Evolutionary conservation across 2,113 vertebrate species (phyloP).

Genomic region (Clupea harengus): DNA sequence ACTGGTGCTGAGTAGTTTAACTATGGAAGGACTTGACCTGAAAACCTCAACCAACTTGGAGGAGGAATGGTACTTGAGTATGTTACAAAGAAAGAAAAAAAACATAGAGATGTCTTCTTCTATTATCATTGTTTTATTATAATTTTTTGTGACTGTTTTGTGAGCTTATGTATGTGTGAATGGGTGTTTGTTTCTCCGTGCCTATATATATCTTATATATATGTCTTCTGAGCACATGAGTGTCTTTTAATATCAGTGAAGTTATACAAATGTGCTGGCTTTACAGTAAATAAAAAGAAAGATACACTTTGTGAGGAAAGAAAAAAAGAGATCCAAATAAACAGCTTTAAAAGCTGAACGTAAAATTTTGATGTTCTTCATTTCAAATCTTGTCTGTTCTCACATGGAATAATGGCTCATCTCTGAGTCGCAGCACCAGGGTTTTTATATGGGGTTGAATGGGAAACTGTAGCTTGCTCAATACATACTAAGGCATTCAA

Average conservation of each 20-base stretch:
- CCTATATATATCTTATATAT: neutral
- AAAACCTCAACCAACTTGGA: conserved; percentile 50
- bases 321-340: neutral
- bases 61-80: conserved; percentile 56
- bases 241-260: conserved; percentile 54
- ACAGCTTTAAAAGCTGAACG: conserved; percentile 12
- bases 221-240: conserved; percentile 60
- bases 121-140: conserved; percentile 46
- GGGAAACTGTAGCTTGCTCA: too few relatives aligned
- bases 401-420: neutral
- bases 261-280: conserved; percentile 52
- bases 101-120: conserved; percentile 55
- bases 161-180: conserved; percentile 46
- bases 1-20: conserved; percentile 60
- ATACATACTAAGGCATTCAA: too few relatives aligned
- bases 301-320: neutral
- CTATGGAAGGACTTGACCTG: conserved; percentile 58
- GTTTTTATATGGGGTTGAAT: neutral
- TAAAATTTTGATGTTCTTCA: neutral
- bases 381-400: neutral
- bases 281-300: conserved; percentile 42
- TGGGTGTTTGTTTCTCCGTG: neutral
- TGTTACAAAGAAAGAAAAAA: conserved; percentile 53
- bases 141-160: conserved; percentile 45
- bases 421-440: too few relatives aligned